Evolutionary conservation across 2,888 invertebrate species (phyloP).

Genomic region (Amphipoea oculea): DNA sequence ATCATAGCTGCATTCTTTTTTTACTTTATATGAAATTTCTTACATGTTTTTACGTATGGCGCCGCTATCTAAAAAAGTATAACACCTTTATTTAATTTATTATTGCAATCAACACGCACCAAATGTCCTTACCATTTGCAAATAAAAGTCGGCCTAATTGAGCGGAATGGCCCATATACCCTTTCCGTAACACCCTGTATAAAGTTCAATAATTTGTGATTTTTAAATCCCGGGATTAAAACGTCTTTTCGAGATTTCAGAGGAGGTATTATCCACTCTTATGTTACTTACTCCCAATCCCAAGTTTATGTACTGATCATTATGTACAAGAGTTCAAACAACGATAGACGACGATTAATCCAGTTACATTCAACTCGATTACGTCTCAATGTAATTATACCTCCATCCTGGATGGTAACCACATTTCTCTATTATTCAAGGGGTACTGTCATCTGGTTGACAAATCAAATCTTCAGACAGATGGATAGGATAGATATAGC

Average conservation of each 20-base stretch:
- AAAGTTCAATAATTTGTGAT: neutral
- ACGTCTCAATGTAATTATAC: constrained; percentile 18
- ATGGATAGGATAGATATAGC: neutral
- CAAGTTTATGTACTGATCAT: neutral
- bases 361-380: constrained; percentile 41
- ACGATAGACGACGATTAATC: constrained; percentile 7
- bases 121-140: too few species aligned
- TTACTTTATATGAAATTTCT: too few species aligned
- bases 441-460: neutral
- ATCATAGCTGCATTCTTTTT: too few species aligned
- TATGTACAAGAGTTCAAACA: constrained; percentile 17
- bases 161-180: too few species aligned
- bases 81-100: too few species aligned
- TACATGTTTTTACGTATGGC: too few species aligned
- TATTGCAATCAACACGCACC: too few species aligned
- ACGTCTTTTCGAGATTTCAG: neutral
- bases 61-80: too few species aligned
- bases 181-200: too few species aligned
- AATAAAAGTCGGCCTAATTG: too few species aligned
- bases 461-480: constrained; percentile 30
- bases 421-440: constrained; percentile 24
- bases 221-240: neutral
- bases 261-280: neutral
- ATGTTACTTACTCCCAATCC: neutral
- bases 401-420: constrained; percentile 24